Conservation (phyloP, 2,113 vertebrate species). For the Ploceus nigricollis region DNA sequence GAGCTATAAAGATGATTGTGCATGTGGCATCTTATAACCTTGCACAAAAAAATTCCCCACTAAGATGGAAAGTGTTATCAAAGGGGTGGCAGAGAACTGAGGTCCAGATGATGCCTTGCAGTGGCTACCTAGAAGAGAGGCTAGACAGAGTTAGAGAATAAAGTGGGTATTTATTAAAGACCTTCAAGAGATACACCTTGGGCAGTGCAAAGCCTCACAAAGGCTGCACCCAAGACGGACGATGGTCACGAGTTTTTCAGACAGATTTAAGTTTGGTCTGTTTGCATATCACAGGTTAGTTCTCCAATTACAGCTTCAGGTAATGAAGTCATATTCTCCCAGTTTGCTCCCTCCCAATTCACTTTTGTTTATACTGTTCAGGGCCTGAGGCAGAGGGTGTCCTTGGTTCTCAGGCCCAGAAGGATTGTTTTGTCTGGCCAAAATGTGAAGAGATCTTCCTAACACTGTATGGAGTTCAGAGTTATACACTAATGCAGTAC, state of each 20-base stretch:
- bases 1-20: not conserved
- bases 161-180: not conserved
- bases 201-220: not conserved
- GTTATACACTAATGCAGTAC: not conserved
- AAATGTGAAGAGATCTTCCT: too few species aligned
- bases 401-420: too few species aligned
- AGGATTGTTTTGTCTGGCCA: too few species aligned
- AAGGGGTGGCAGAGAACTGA: not conserved
- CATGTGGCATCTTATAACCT: not conserved
- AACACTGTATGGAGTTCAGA: not conserved
- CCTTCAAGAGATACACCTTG: not conserved
- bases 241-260: too few species aligned
- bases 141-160: not conserved
- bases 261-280: too few species aligned
- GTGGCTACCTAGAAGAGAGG: not conserved
- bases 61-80: not conserved
- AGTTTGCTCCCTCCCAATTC: too few species aligned
- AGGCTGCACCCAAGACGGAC: not conserved
- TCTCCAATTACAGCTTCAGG: too few species aligned
- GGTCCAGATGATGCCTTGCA: too few species aligned
- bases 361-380: too few species aligned
- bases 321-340: too few species aligned
- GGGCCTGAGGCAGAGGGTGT: too few species aligned
- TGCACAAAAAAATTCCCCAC: not conserved
- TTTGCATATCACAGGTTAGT: too few species aligned